Percentiles rank a stretch among this genome's conserved stretches.
Conservation (phyloP, 2,113 vertebrate genomes). For the Pelodiscus sinensis region DNA sequence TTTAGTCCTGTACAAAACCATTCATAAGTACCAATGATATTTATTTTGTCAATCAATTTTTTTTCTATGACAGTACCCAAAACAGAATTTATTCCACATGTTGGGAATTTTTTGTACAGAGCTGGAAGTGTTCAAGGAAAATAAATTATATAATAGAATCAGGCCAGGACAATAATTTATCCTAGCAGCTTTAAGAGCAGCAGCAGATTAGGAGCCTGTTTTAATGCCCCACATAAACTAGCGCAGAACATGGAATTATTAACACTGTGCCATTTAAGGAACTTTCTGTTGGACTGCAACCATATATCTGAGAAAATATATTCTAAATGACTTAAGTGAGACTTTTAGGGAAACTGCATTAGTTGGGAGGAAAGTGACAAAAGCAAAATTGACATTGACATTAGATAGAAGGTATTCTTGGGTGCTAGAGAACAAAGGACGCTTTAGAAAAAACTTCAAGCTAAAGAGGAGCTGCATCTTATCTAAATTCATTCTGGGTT, state of each 20-base stretch:
- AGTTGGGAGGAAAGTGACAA: background rate
- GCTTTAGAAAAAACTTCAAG: constrained; percentile 27
- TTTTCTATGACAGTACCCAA: background rate
- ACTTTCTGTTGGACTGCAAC: accelerated
- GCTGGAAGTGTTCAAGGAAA: background rate
- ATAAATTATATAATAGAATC: background rate
- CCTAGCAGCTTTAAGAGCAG: background rate
- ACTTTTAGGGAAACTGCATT: background rate
- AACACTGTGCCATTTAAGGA: accelerated
- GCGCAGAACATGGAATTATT: background rate
- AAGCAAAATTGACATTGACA: background rate
- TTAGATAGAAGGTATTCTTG: background rate
- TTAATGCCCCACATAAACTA: background rate
- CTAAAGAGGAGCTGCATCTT: constrained; percentile 2
- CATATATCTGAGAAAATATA: background rate
- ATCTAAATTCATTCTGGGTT: constrained; percentile 56
- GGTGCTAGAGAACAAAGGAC: background rate
- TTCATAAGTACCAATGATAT: background rate
- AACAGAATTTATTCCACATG: background rate
- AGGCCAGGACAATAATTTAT: background rate
- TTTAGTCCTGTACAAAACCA: background rate
- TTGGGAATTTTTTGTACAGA: background rate
- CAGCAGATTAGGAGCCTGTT: background rate
- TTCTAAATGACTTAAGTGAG: background rate
- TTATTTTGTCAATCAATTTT: accelerated